Evolutionary conservation across 2,888 invertebrate species (phyloP).

Genomic region (Coremacera marginata): DNA sequence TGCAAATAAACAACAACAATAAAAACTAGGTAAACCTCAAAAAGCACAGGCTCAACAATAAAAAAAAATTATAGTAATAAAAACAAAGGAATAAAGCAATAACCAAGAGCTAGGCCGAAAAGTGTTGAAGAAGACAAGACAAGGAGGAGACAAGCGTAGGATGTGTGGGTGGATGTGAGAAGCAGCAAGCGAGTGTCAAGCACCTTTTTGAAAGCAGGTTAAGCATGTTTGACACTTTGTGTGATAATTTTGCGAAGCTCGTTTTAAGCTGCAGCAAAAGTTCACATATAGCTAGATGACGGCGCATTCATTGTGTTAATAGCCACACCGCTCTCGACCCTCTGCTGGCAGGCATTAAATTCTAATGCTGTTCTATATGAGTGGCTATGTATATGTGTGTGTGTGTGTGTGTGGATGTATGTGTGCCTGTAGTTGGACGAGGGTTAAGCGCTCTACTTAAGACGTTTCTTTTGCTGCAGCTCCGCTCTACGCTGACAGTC

Average conservation of each 20-base stretch:
- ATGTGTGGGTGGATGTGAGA: too few relatives aligned
- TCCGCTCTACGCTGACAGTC: too few relatives aligned
- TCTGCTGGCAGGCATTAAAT: not conserved
- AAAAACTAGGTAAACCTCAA: not conserved
- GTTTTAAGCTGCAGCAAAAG: conserved; percentile 15
- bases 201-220: conserved; percentile 49
- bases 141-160: not conserved
- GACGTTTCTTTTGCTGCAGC: too few relatives aligned
- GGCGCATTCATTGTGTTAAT: conserved; percentile 9
- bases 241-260: conserved; percentile 22
- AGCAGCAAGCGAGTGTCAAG: conserved; percentile 44
- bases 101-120: not conserved
- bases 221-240: conserved; percentile 51
- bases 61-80: too few relatives aligned
- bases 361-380: not conserved
- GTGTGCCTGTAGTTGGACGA: too few relatives aligned
- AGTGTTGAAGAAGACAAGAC: too few relatives aligned
- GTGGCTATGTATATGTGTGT: too few relatives aligned
- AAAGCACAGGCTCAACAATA: not conserved
- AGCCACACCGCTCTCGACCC: conserved; percentile 5
- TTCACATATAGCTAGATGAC: not conserved
- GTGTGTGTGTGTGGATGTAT: too few relatives aligned
- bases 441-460: too few relatives aligned
- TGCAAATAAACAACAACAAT: not conserved
- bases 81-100: not conserved